phyloP scores from a whole-genome alignment of 2,888 invertebrate species.

The Gymnoscelis rufifasciata region DNA sequence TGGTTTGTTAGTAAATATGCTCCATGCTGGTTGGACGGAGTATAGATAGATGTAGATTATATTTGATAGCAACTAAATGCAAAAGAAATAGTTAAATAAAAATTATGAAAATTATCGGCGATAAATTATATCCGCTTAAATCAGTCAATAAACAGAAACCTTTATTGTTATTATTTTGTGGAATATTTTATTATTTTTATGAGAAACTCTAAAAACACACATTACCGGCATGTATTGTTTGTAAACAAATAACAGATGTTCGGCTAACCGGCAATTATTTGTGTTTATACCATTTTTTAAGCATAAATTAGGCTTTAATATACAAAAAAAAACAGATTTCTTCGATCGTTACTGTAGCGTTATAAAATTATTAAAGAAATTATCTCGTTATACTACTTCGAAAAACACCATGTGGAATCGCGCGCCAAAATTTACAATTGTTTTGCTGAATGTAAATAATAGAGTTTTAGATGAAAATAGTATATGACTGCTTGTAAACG shows the following conservation, averaged over 20 bases:
- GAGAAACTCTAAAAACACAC: no score
- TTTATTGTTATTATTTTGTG: no score
- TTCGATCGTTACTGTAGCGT: slow-evolving; percentile 28
- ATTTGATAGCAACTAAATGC: no score
- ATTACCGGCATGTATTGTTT: slow-evolving; percentile 68
- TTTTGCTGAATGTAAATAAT: slow-evolving; percentile 15
- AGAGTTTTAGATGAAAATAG: neutral
- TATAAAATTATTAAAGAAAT: slow-evolving; percentile 36
- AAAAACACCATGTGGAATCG: slow-evolving; percentile 56
- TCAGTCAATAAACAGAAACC: no score
- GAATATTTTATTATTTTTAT: no score
- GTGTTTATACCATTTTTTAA: slow-evolving; percentile 33
- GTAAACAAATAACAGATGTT: slow-evolving; percentile 78
- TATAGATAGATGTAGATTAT: no score
- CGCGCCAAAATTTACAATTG: slow-evolving; percentile 67
- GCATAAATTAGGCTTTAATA: slow-evolving; percentile 30
- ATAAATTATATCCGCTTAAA: no score
- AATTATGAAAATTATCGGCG: no score
- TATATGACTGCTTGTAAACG: neutral
- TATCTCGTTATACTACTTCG: slow-evolving; percentile 25
- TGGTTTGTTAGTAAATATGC: no score
- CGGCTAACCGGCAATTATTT: slow-evolving; percentile 31
- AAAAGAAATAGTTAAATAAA: no score
- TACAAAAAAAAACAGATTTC: slow-evolving; percentile 34
- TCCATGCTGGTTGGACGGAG: no score